Evolutionary conservation across 2,888 invertebrate species (phyloP).

Genomic region (Chrysopilus asiliformis): DNA sequence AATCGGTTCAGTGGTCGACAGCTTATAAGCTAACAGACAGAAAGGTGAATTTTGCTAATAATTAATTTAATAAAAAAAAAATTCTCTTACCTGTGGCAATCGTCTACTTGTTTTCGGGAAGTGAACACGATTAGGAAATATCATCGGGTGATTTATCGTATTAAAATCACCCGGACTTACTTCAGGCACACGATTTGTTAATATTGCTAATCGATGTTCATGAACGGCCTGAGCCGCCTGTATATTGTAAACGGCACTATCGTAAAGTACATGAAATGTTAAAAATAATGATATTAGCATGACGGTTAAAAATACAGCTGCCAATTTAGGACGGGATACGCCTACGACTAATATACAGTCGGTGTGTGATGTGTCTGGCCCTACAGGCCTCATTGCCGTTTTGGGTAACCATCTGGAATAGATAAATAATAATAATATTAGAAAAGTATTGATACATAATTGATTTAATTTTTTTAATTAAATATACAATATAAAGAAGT

Average conservation of each 20-base stretch:
- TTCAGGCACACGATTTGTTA: conserved; percentile 27
- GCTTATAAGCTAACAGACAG: no score
- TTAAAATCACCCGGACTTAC: conserved; percentile 24
- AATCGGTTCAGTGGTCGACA: no score
- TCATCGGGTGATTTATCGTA: conserved; percentile 35
- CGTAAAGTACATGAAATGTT: conserved; percentile 73
- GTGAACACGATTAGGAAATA: conserved; percentile 40
- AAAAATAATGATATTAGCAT: conserved; percentile 69
- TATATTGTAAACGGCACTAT: conserved; percentile 70
- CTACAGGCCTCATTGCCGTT: conserved; percentile 67
- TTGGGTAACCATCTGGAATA: conserved; percentile 64
- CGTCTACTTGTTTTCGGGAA: conserved; percentile 49
- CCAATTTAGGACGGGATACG: conserved; percentile 72
- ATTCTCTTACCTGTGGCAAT: conserved; percentile 46
- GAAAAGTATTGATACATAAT: no score
- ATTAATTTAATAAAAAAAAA: not conserved
- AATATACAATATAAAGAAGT: no score
- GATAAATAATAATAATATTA: conserved; percentile 2
- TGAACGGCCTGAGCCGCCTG: conserved; percentile 51
- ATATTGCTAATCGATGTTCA: conserved; percentile 37
- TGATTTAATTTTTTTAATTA: no score
- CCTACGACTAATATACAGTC: conserved; percentile 76
- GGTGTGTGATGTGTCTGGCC: conserved; percentile 58
- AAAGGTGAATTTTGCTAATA: no score
- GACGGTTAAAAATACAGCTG: conserved; percentile 60